Evolutionary conservation across 2,797 vertebrate genomes (phyloP).

Genomic region (Tachyglossus aculeatus): DNA sequence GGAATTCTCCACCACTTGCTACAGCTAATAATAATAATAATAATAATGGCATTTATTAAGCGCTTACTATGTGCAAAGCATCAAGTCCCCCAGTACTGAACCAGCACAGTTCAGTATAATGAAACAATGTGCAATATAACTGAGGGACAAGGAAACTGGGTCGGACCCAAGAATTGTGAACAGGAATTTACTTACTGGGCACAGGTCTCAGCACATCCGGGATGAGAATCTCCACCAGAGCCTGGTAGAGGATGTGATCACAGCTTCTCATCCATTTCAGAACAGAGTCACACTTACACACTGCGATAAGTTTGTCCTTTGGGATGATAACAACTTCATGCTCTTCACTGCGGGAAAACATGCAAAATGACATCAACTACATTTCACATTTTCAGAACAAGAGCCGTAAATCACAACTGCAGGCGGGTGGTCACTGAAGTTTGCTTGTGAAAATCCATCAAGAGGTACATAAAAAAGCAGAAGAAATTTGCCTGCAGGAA

Average conservation of each 20-base stretch:
- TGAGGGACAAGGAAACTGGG: no score
- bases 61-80: no score
- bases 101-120: no score
- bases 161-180: no score
- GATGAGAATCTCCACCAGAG: constrained; percentile 95
- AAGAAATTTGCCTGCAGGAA: no score
- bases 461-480: neutral
- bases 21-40: no score
- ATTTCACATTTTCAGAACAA: neutral
- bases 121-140: no score
- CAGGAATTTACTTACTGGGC: constrained; percentile 85
- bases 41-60: no score
- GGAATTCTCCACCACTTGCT: no score
- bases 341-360: constrained; percentile 78
- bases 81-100: no score
- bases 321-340: constrained; percentile 81
- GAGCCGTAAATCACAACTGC: neutral
- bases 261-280: constrained; percentile 96
- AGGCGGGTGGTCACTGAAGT: neutral
- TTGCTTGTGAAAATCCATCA: neutral
- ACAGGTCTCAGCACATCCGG: constrained; percentile 95
- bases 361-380: neutral
- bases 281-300: constrained; percentile 92
- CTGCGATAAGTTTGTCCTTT: constrained; percentile 86
- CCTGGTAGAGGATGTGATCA: constrained; percentile 97